phyloP scores from a whole-genome alignment of 2,797 vertebrate species.

The Phoxinus dragarum region DNA sequence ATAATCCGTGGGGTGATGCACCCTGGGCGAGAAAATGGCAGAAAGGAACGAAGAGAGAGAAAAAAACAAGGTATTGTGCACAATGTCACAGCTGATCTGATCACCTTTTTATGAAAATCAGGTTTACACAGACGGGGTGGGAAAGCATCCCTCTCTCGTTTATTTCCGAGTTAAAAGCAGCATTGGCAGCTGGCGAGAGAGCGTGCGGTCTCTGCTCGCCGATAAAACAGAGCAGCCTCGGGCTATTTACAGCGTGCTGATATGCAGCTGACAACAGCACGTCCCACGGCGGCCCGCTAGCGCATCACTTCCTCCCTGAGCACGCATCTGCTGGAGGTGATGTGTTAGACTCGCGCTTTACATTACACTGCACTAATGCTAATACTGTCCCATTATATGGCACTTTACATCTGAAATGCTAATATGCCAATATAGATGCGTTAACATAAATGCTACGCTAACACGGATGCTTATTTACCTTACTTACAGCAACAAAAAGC shows the following conservation, averaged over 20 bases:
- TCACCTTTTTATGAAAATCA: conserved; percentile 68
- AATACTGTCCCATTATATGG: conserved; percentile 45
- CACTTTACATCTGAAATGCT: conserved; percentile 51
- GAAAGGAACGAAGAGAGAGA: conserved; percentile 1
- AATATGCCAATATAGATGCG: conserved; percentile 30
- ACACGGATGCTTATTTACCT: conserved; percentile 36
- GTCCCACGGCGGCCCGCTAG: conserved; percentile 57
- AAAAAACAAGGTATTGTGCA: conserved; percentile 52
- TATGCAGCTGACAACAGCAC: conserved; percentile 69
- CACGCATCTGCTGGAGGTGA: conserved; percentile 61
- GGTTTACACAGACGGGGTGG: conserved; percentile 54
- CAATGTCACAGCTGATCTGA: conserved; percentile 64
- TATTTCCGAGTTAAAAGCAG: conserved; percentile 65
- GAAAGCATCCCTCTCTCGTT: conserved; percentile 53
- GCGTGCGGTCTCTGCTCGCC: conserved; percentile 61
- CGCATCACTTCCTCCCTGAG: conserved; percentile 61
- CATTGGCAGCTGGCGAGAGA: conserved; percentile 67
- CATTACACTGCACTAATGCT: conserved; percentile 56
- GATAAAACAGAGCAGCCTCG: conserved; percentile 65
- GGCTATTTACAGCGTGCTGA: conserved; percentile 71
- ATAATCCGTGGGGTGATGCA: conserved; percentile 83
- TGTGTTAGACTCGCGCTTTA: conserved; percentile 53
- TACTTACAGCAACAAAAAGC: conserved; percentile 5
- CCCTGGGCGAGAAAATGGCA: conserved; percentile 69
- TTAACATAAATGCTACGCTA: conserved; percentile 47